phyloP scores from a whole-genome alignment of 2,888 invertebrate species.

The Drosophila silvestris region DNA sequence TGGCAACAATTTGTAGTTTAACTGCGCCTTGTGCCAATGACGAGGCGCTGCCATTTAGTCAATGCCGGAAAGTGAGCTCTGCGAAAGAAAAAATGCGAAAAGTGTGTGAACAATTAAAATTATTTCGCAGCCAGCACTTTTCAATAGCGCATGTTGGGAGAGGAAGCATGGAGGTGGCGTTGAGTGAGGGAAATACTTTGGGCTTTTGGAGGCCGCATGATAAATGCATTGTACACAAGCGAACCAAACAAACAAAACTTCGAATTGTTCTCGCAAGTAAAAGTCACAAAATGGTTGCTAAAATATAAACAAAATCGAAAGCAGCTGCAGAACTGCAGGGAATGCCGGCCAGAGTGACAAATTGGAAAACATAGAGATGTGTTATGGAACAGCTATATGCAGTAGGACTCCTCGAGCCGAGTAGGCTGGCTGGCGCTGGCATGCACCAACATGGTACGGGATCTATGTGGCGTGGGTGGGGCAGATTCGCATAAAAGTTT shows the following conservation, averaged over 20 bases:
- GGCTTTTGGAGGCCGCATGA: slow-evolving; percentile 18
- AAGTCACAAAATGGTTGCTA: slow-evolving; percentile 63
- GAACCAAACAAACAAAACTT: slow-evolving; percentile 43
- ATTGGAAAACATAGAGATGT: slow-evolving; percentile 62
- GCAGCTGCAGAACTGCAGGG: slow-evolving; percentile 46
- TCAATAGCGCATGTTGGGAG: slow-evolving; percentile 1
- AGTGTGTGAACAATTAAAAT: slow-evolving; percentile 57
- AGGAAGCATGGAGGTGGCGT: not conserved
- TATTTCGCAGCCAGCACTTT: slow-evolving; percentile 32
- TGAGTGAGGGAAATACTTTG: not conserved
- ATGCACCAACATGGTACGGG: too few relatives aligned
- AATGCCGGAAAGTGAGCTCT: slow-evolving; percentile 4
- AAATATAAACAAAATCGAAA: slow-evolving; percentile 64
- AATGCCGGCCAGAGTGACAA: slow-evolving; percentile 67
- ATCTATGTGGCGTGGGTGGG: not conserved
- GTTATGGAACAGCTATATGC: slow-evolving; percentile 33
- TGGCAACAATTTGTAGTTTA: slow-evolving; percentile 15
- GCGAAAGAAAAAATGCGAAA: not conserved
- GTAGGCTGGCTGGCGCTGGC: slow-evolving; percentile 18
- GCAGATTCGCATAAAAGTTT: slow-evolving; percentile 69
- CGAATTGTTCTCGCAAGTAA: slow-evolving; percentile 48
- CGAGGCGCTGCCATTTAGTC: slow-evolving; percentile 25
- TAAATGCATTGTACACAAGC: slow-evolving; percentile 26
- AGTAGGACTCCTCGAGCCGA: slow-evolving; percentile 35
- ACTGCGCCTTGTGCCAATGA: slow-evolving; percentile 1